Evolutionary conservation across 2,888 invertebrate genomes (phyloP).

Genomic region (Eueremaeus valkanovi): DNA sequence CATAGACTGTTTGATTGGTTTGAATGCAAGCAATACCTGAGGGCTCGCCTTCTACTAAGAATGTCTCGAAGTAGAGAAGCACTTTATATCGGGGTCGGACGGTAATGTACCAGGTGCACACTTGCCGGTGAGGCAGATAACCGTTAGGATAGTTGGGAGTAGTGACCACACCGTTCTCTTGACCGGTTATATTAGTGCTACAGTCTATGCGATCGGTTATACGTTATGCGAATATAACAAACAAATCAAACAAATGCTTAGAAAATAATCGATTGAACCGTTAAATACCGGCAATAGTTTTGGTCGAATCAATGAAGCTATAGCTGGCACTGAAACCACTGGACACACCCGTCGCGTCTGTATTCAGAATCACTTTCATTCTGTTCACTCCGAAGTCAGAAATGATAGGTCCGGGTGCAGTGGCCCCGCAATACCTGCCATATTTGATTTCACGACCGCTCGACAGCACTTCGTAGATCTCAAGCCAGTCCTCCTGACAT

Average conservation of each 20-base stretch:
- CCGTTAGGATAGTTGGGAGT: conserved; percentile 71
- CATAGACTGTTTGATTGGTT: no score
- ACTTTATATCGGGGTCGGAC: conserved; percentile 80
- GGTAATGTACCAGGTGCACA: conserved; percentile 94
- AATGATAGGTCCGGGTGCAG: conserved; percentile 91
- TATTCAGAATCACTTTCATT: conserved; percentile 80
- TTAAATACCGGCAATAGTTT: conserved; percentile 67
- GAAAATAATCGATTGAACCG: not conserved
- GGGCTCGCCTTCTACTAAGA: conserved; percentile 90
- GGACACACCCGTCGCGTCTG: conserved; percentile 78
- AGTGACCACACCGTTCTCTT: conserved; percentile 64
- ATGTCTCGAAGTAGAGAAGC: conserved; percentile 82
- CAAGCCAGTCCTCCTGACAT: conserved; percentile 90
- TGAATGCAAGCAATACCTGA: conserved; percentile 50
- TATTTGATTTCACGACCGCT: conserved; percentile 45
- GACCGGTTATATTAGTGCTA: conserved; percentile 69
- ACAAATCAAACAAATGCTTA: not conserved
- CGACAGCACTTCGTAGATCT: conserved; percentile 80
- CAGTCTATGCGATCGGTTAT: conserved; percentile 61
- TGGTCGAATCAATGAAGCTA: conserved; percentile 78
- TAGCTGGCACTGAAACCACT: conserved; percentile 96
- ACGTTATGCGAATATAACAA: not conserved
- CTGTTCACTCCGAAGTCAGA: conserved; percentile 83
- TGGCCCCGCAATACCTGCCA: conserved; percentile 84
- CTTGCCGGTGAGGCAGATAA: conserved; percentile 71